phyloP scores from a whole-genome alignment of 1,140 invertebrate genomes.

The Aradophagus sp. region DNA sequence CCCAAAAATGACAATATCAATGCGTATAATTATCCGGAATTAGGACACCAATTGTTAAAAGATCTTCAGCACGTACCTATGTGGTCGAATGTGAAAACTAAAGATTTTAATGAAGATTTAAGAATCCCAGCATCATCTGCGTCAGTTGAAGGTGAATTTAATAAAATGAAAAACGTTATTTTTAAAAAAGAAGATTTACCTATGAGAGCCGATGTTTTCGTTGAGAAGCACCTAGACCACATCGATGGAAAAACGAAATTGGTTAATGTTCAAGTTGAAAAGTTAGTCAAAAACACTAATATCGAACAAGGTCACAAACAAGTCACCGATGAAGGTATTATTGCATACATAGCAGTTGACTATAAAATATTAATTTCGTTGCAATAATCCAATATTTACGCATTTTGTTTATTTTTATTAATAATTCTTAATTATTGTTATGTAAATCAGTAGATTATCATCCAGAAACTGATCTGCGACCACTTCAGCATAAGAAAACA shows the following conservation, averaged over 20 bases:
- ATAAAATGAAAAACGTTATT: conserved; percentile 11
- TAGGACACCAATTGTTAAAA: background rate
- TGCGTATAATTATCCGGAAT: too few relatives aligned
- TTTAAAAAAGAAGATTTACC: background rate
- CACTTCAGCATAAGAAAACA: too few relatives aligned
- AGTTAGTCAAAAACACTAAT: background rate
- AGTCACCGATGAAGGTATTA: too few relatives aligned
- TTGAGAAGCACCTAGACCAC: background rate
- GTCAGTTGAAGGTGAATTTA: conserved; percentile 5
- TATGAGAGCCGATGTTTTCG: conserved; percentile 2
- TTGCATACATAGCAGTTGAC: too few relatives aligned
- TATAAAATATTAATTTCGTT: too few relatives aligned
- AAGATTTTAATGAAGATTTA: background rate
- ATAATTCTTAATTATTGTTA: too few relatives aligned
- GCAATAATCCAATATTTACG: too few relatives aligned
- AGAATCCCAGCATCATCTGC: conserved; percentile 5
- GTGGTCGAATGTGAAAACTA: conserved; percentile 4
- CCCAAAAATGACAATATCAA: too few relatives aligned
- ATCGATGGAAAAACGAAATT: conserved; percentile 5
- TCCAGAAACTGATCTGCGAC: too few relatives aligned
- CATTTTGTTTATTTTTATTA: too few relatives aligned
- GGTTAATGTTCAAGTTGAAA: background rate
- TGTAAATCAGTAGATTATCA: too few relatives aligned
- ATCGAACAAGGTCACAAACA: background rate
- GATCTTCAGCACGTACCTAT: background rate